These are phyloP conservation scores for Escarpia spicata DNA, from an alignment of 2,888 invertebrate genomes.

Conservation along the genomic window DNA sequence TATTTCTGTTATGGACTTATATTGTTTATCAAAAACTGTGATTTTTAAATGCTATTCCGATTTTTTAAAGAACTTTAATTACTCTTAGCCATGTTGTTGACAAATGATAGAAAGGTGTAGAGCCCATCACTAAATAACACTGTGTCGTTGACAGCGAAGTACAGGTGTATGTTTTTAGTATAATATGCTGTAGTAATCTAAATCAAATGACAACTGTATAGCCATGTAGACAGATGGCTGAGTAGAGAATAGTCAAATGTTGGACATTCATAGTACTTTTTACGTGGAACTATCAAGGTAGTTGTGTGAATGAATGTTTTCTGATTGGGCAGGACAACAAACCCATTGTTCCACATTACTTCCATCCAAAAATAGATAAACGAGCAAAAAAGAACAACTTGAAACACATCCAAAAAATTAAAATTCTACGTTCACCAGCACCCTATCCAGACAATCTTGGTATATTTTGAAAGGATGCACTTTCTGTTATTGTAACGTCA, in stretches of 20 bases:
- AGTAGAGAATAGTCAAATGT: not conserved
- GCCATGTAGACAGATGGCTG: not conserved
- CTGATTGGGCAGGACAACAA: too few species aligned
- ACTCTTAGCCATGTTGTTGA: not conserved
- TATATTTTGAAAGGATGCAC: too few species aligned
- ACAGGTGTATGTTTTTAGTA: not conserved
- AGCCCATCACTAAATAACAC: not conserved
- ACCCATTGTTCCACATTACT: too few species aligned
- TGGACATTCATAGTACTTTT: not conserved
- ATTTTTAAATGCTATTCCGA: not conserved
- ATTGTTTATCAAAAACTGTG: not conserved
- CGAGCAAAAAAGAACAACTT: too few species aligned
- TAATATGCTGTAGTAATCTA: not conserved
- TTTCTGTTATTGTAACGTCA: too few species aligned
- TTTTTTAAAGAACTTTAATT: not conserved
- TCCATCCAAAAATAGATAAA: too few species aligned
- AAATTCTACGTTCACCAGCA: too few species aligned
- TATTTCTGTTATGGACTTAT: not conserved
- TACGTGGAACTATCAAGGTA: too few species aligned
- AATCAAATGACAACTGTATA: not conserved
- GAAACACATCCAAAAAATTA: too few species aligned
- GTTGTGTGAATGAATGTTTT: too few species aligned
- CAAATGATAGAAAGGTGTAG: not conserved
- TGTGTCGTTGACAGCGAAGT: not conserved
- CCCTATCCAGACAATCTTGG: too few species aligned